A percentile compares a stretch with the other conserved stretches of the same genome.
phyloP scores from a whole-genome alignment of 2,888 invertebrate species.

The Eristalis intricaria region DNA sequence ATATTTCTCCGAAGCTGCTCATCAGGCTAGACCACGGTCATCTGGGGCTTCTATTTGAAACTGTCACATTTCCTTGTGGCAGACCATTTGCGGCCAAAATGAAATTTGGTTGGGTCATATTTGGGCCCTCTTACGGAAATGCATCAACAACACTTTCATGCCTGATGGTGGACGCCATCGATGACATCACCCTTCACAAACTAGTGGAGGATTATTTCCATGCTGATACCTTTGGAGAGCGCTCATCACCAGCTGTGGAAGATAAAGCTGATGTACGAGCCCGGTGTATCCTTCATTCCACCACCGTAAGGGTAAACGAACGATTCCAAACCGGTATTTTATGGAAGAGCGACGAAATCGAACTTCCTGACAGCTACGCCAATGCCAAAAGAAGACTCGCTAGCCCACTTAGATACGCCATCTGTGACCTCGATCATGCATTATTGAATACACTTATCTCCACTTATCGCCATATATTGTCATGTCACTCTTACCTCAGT shows the following conservation, averaged over 20 bases:
- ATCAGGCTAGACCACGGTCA: constrained; percentile 53
- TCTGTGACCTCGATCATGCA: too few relatives aligned
- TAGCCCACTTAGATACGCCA: background rate
- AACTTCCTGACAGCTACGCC: constrained; percentile 44
- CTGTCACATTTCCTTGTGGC: background rate
- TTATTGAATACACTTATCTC: too few relatives aligned
- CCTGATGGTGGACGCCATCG: background rate
- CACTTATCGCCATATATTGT: too few relatives aligned
- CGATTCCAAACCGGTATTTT: constrained; percentile 47
- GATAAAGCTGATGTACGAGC: too few relatives aligned
- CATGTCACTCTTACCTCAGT: too few relatives aligned
- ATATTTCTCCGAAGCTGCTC: constrained; percentile 23
- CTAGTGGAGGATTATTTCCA: constrained; percentile 18
- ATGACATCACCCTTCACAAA: background rate
- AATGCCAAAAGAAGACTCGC: constrained; percentile 53
- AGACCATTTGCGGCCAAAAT: constrained; percentile 33
- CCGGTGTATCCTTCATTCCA: background rate
- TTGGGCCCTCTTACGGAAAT: constrained; percentile 1
- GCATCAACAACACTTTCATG: background rate
- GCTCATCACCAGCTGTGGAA: too few relatives aligned
- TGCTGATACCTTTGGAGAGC: constrained; percentile 22
- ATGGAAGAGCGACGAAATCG: constrained; percentile 45
- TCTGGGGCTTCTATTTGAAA: too few relatives aligned
- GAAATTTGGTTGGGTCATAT: constrained; percentile 36
- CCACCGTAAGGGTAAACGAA: constrained; percentile 12